Conservation (phyloP, 1,140 invertebrate species). For the Colletes gigas region DNA sequence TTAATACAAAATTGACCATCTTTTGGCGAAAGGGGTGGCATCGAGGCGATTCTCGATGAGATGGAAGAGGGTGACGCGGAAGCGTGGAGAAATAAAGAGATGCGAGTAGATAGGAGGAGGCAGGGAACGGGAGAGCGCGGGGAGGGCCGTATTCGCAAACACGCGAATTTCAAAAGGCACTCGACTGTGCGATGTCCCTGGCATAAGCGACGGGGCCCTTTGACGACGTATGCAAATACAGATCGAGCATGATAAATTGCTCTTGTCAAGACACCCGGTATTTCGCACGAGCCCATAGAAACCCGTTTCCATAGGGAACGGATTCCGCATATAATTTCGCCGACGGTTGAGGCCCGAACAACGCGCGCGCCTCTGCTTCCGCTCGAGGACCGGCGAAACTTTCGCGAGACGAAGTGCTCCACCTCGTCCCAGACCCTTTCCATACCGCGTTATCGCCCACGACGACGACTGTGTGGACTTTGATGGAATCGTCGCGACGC, state of each 20-base stretch:
- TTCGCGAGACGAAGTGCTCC: constrained; percentile 29
- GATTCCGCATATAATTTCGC: constrained; percentile 74
- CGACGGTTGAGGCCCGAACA: constrained; percentile 46
- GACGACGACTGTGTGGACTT: neutral
- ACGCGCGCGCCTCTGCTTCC: constrained; percentile 8
- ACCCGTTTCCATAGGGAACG: constrained; percentile 71
- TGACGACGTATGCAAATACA: constrained; percentile 82
- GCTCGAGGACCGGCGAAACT: constrained; percentile 40
- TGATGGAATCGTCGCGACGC: neutral
- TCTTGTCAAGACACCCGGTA: constrained; percentile 80
- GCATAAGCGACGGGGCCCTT: constrained; percentile 77
- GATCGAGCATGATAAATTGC: constrained; percentile 82
- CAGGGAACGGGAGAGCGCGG: constrained; percentile 10
- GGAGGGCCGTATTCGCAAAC: constrained; percentile 78
- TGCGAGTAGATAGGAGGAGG: constrained; percentile 10
- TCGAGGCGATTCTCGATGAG: constrained; percentile 24
- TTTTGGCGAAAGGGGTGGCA: neutral
- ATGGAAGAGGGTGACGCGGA: constrained; percentile 48
- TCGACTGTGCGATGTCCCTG: constrained; percentile 80
- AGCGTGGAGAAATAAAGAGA: constrained; percentile 57
- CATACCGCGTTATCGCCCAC: constrained; percentile 7
- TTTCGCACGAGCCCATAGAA: constrained; percentile 78
- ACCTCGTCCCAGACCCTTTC: no score
- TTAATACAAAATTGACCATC: no score
- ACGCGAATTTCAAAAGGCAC: constrained; percentile 81